Conservation (phyloP, 2,888 invertebrate genomes). For the Hymenopus coronatus region DNA sequence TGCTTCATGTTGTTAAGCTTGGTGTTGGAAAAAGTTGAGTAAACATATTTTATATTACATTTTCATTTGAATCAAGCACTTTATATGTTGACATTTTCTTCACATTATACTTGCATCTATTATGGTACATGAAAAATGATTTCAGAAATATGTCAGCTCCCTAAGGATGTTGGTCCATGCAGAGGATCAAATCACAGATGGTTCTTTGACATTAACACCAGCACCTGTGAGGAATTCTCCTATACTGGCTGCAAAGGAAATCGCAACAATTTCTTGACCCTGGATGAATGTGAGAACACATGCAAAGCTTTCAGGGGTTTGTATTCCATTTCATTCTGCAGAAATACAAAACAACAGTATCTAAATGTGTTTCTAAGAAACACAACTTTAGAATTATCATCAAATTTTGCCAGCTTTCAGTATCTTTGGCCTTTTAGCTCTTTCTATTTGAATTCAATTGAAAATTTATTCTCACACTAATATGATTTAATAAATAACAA, state of each 20-base stretch:
- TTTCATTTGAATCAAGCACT: too few species aligned
- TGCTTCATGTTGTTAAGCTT: not conserved
- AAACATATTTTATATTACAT: too few species aligned
- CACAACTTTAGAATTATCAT: too few species aligned
- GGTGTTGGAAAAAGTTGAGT: too few species aligned
- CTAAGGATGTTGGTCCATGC: conserved; percentile 71
- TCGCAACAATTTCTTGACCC: conserved; percentile 78
- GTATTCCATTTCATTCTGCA: not conserved
- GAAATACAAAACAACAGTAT: too few species aligned
- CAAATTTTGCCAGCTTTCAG: too few species aligned
- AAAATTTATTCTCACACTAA: too few species aligned
- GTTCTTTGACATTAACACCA: conserved; percentile 72
- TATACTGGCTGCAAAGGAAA: conserved; percentile 90
- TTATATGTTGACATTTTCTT: not conserved
- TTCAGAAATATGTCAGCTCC: conserved; percentile 60
- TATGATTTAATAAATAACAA: too few species aligned
- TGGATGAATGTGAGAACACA: conserved; percentile 65
- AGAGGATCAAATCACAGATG: conserved; percentile 75
- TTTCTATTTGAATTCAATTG: too few species aligned
- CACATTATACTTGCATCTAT: too few species aligned
- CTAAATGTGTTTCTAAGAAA: not conserved
- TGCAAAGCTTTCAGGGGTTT: conserved; percentile 48
- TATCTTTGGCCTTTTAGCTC: too few species aligned
- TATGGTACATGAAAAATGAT: not conserved
- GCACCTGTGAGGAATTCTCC: conserved; percentile 76